A percentile compares a stretch with the other conserved stretches of the same genome.
Evolutionary conservation across 1,140 invertebrate genomes (phyloP).

Genomic region (Drosophila subobscura): DNA sequence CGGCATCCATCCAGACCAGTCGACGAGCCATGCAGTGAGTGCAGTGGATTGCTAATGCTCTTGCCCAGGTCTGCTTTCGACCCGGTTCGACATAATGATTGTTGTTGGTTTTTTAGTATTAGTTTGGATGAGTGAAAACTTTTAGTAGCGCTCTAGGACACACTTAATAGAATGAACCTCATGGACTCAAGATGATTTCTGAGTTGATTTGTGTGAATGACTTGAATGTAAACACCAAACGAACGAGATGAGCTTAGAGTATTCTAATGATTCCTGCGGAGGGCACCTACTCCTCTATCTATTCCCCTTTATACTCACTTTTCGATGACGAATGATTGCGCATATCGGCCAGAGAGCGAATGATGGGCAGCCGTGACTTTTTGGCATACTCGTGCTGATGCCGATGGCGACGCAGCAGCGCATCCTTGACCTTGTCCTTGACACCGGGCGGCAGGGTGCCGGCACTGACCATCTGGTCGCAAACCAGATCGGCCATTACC

Average conservation of each 20-base stretch:
- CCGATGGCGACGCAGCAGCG: slow-evolving; percentile 94
- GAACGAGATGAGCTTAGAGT: slow-evolving; percentile 63
- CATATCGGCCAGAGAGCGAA: slow-evolving; percentile 98
- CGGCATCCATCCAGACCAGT: slow-evolving; percentile 66
- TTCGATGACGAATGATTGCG: slow-evolving; percentile 97
- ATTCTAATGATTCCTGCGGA: neutral
- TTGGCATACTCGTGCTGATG: slow-evolving; percentile 95
- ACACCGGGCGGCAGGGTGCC: slow-evolving; percentile 89
- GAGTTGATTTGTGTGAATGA: slow-evolving; percentile 10
- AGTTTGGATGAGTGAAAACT: slow-evolving; percentile 29
- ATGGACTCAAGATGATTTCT: slow-evolving; percentile 26
- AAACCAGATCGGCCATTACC: slow-evolving; percentile 94
- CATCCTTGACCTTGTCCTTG: slow-evolving; percentile 93
- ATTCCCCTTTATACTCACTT: slow-evolving; percentile 88
- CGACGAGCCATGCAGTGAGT: slow-evolving; percentile 65
- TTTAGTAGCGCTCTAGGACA: slow-evolving; percentile 59
- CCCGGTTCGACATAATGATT: slow-evolving; percentile 18
- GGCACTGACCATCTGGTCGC: slow-evolving; percentile 95
- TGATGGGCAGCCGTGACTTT: slow-evolving; percentile 95
- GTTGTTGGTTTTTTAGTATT: slow-evolving; percentile 56
- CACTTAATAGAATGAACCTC: slow-evolving; percentile 42
- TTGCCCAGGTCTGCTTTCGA: slow-evolving; percentile 55
- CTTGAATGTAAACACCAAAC: slow-evolving; percentile 49
- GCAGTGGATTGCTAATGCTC: slow-evolving; percentile 60
- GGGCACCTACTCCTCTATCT: neutral